Percentiles rank a stretch among this genome's conserved stretches.
Conservation (phyloP, 2,888 invertebrate species). For the Nemapogon koenigi region DNA sequence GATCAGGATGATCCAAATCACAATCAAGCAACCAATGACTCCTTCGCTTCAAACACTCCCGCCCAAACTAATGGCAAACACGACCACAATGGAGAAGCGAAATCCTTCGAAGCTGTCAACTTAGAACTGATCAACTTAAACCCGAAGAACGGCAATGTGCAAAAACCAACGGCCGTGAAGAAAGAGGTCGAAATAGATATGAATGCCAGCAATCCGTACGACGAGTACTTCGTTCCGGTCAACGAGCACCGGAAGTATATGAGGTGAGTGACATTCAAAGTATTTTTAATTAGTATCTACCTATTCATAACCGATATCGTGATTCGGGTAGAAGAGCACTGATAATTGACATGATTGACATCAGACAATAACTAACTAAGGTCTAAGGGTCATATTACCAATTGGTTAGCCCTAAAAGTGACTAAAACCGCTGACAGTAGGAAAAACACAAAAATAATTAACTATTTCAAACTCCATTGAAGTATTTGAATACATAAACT, state of each 20-base stretch:
- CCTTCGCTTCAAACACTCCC: constrained; percentile 27
- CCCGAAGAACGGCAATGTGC: constrained; percentile 62
- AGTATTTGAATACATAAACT: no score
- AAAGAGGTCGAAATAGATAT: constrained; percentile 71
- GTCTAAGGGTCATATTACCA: no score
- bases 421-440: no score
- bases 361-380: no score
- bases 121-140: constrained; percentile 79
- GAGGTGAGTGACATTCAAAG: constrained; percentile 66
- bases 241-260: constrained; percentile 86
- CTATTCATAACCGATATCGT: no score
- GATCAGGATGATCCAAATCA: constrained; percentile 51
- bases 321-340: no score
- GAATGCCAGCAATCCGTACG: constrained; percentile 74
- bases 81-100: constrained; percentile 49
- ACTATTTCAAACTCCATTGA: no score
- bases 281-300: no score
- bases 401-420: no score
- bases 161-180: constrained; percentile 67
- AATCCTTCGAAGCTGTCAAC: constrained; percentile 75
- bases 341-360: no score
- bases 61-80: constrained; percentile 45
- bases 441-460: no score
- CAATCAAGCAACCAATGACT: constrained; percentile 37
- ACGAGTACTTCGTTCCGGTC: constrained; percentile 85